Conservation (phyloP, 2,888 invertebrate species). For the Lepeophtheirus nordmannii region DNA sequence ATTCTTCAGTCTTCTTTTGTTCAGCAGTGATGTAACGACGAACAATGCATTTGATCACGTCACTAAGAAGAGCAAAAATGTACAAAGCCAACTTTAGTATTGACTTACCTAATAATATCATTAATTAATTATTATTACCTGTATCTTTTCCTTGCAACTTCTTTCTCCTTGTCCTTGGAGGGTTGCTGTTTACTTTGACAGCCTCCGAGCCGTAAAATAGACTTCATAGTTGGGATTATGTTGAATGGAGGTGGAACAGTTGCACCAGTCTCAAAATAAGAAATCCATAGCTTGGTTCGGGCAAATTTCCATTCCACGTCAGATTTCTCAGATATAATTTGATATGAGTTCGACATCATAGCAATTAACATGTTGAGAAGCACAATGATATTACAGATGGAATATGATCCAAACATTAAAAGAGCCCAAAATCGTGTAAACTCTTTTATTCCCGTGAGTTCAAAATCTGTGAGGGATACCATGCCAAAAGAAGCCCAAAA, state of each 20-base stretch:
- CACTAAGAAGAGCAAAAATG: slow-evolving; percentile 39
- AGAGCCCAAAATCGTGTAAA: slow-evolving; percentile 88
- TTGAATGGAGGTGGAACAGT: slow-evolving; percentile 88
- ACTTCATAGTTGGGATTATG: slow-evolving; percentile 72
- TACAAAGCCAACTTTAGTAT: neutral
- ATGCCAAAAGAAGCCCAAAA: slow-evolving; percentile 94
- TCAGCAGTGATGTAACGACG: slow-evolving; percentile 78
- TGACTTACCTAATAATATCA: neutral
- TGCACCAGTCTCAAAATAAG: slow-evolving; percentile 78
- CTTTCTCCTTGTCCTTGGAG: slow-evolving; percentile 26
- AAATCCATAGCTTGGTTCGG: slow-evolving; percentile 82
- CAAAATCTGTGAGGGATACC: slow-evolving; percentile 71
- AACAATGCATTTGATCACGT: slow-evolving; percentile 70
- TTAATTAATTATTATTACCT: slow-evolving; percentile 26
- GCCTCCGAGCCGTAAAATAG: slow-evolving; percentile 31
- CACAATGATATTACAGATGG: slow-evolving; percentile 84
- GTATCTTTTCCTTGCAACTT: slow-evolving; percentile 26
- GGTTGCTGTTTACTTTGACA: neutral
- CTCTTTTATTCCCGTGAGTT: slow-evolving; percentile 67
- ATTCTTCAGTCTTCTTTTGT: slow-evolving; percentile 72
- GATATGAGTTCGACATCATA: slow-evolving; percentile 95
- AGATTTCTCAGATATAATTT: slow-evolving; percentile 76
- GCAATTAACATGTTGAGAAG: slow-evolving; percentile 83
- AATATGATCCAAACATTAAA: slow-evolving; percentile 88
- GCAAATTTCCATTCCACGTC: slow-evolving; percentile 96